Conservation (phyloP, 2,888 invertebrate species). For the Reticulitermes lucifugus region DNA sequence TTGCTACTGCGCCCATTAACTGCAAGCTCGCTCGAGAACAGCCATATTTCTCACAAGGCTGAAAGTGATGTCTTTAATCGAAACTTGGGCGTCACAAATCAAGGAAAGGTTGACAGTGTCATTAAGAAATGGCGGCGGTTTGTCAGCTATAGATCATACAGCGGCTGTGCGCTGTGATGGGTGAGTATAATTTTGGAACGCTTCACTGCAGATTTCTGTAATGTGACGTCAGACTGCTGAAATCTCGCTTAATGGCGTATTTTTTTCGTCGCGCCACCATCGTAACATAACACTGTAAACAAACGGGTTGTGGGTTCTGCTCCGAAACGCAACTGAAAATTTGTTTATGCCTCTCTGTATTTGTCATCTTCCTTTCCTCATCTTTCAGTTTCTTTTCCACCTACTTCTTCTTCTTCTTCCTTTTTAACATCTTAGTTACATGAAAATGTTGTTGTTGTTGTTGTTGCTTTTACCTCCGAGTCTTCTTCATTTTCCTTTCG, state of each 20-base stretch:
- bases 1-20: slow-evolving; percentile 41
- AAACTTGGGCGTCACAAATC: slow-evolving; percentile 62
- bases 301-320: no score
- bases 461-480: no score
- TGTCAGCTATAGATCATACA: slow-evolving; percentile 63
- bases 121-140: slow-evolving; percentile 63
- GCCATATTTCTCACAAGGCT: slow-evolving; percentile 63
- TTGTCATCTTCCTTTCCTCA: no score
- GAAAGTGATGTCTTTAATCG: slow-evolving; percentile 65
- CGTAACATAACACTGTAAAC: background rate
- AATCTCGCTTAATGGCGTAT: slow-evolving; percentile 23
- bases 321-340: no score
- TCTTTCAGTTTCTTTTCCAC: no score
- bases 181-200: slow-evolving; percentile 61
- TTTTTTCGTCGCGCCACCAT: background rate
- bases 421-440: no score
- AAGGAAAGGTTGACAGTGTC: slow-evolving; percentile 59
- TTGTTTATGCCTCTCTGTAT: no score
- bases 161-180: slow-evolving; percentile 59
- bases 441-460: no score
- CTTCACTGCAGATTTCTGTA: slow-evolving; percentile 49
- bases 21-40: slow-evolving; percentile 49
- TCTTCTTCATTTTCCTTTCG: no score
- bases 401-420: no score
- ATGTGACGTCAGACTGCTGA: slow-evolving; percentile 45